Base-by-base conservation (phyloP, 2,888 invertebrate species). In the Campopleginae sp. region DNA sequence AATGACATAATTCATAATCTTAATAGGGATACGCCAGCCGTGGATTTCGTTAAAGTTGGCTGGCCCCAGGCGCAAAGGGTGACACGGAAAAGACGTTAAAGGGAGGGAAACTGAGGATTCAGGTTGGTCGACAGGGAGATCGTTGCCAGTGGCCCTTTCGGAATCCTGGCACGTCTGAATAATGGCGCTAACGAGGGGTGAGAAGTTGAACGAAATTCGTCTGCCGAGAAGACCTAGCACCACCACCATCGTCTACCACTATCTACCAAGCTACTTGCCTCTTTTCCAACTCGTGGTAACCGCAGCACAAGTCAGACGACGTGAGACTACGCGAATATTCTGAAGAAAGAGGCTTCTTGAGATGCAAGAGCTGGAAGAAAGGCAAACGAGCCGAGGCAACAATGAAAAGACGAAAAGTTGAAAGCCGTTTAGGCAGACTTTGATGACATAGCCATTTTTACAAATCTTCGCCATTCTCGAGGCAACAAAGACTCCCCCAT, bases 91-190 rank as follows among this genome's bases (percentile, higher is more conserved):
- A 19, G 72, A 58, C 27, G 58, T 27, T 27, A 19, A 10, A 51
- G 6, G 27, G 58, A 58, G 27, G 14, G 14, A 1, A 6, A 2
- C 14, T 54, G 48, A 44, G 38, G 27, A 48, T 54, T n/a, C 38
- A 51, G 65, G 31, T 38, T 61, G 72, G 58, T 68, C 48, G 71
- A 48, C 48, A 27, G 17, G 38, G 48, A 76, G 48, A 23, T 27
- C 27, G 42, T 71, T 71, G 44, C 44, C 51, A 44, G 63, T 44
- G 23, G 70, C 80, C 79, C 71, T 75, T 80, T 75, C 23, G 70
- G 76, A 80, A 84, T 84, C 80, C 72, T 77, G n/a, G 76, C 84
- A 80, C 66, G 77, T 71, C 33, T 84, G 84, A 80, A 84, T 84
- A 84, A 84, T 80, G 80, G 80, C 48, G 71, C 76, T 80, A 84